Evolutionary conservation across 2,797 vertebrate genomes (phyloP), one percentile per base, ranked within the genome.

Genomic region (Hemibagrus guttatus): DNA sequence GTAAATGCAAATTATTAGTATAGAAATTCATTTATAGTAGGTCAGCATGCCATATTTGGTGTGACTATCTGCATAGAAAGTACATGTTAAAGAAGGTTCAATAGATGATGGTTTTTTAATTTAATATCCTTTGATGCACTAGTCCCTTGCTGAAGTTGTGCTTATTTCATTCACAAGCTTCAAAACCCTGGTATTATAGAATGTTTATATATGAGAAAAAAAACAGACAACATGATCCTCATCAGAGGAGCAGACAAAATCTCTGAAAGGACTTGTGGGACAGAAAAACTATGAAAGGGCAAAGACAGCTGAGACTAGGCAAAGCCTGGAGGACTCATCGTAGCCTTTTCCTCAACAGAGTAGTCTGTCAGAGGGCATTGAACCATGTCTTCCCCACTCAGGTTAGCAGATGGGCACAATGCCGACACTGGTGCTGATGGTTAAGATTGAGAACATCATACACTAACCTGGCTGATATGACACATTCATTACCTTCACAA

Each of bases 351-450:
- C 75, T 84, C 35, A 82, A 63, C 86, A 85, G 86, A 49, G 21
- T 64, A 17, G 59, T 63, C 89, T 89, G 91, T 90, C 83, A 91
- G 79, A 85, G 88, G 85, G 84, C 75, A 83, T 80, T 87, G 35
- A 90, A 92, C 90, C 90, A 88, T 87, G 87, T 86, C 88, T 88
- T 81, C 84, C 81, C 81, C 79, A 91, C 89, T 86, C 84, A 89
- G 90, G 88, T 89, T 79, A 82, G 90, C 89, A 89, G 88, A 90
- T 85, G 87, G 74, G 78, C 84, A 83, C 84, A 78, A 87, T 42
- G 74, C 75, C 84, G 78, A 75, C 31, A 66, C 74, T 81, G 87
- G 78, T 80, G 85, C 75, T 64, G 85, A 85, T 64, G 71, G 68
- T 85, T 88, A 64, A 83, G 72, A 88, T 83, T 80, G 84, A 91